phyloP scores from a whole-genome alignment of 2,888 invertebrate species.

The Salticus scenicus region DNA sequence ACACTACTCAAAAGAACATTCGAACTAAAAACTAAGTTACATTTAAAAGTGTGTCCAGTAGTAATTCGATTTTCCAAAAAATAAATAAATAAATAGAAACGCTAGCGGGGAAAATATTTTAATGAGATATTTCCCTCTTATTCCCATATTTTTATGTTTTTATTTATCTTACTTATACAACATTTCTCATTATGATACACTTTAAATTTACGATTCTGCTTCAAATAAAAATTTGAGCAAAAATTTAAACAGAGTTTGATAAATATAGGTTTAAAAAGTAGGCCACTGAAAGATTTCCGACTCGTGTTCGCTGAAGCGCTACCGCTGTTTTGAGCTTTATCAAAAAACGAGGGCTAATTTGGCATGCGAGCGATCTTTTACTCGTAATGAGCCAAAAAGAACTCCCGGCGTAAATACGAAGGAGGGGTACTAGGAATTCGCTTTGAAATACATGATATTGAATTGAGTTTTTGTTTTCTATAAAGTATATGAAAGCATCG shows the following conservation, averaged over 20 bases:
- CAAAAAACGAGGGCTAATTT: conserved; percentile 16
- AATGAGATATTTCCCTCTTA: background rate
- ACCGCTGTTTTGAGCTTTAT: background rate
- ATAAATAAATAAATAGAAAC: background rate
- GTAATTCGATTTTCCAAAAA: no score
- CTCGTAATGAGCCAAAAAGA: conserved; percentile 5
- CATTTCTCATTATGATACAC: background rate
- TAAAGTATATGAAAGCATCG: background rate
- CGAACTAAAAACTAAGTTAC: no score
- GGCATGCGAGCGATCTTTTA: background rate
- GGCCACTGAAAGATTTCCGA: conserved; percentile 13
- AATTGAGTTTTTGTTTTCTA: background rate
- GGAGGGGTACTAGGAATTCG: background rate
- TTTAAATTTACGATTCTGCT: background rate
- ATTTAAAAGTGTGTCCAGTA: no score
- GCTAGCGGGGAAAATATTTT: background rate
- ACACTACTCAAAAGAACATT: no score
- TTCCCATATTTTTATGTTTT: background rate
- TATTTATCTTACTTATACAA: background rate
- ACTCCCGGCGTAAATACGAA: background rate
- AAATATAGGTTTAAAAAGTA: conserved; percentile 16
- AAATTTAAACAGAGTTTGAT: background rate
- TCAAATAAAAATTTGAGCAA: background rate
- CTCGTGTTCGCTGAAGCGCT: background rate
- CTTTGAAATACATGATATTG: conserved; percentile 10